Evolutionary conservation across 2,797 vertebrate genomes (phyloP), one percentile per base, ranked within the genome.

Genomic region (Sebastes minor): DNA sequence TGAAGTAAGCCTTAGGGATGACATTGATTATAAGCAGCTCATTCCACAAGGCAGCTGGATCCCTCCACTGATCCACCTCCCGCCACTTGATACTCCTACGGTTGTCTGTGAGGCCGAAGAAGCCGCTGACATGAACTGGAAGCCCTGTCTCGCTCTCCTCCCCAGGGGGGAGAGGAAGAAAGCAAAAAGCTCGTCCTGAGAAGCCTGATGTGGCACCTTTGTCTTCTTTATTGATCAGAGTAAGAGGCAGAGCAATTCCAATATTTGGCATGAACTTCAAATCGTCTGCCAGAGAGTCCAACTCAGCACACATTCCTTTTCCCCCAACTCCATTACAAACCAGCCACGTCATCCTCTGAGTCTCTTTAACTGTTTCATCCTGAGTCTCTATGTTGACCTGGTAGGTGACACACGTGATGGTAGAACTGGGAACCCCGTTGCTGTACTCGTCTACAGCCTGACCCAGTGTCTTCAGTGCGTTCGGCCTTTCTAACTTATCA

Each of bases 91-190:
- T 99, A 94, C 99, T 99, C 82, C 99, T 96, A 13, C 98, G 97
- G 82, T 99, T 99, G 95, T 99, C 98, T 0, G 99, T 99, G 82
- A 99, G 96, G 76, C 99, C 99, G 66, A 99, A 99, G 94, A 99
- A 99, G 27, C 98, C 98, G 20, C 98, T 99, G 78, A 99, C 94
- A 14, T 99, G 99, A 87, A 99, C 98, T 0, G 98, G 98, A 71
- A 99, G 96, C 16, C 99, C 99, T 0, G 98, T 99, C 91, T 96
- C 95, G 63, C 99, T 99, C 89, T 99, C 98, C 86, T 99, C 98
- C 0, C 98, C 98, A 0, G 97, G 97, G 2, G 98, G 98, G 59
- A 99, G 94, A 28, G 99, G 99, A 56, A 99, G 97, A 82, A 99
- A 99, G 88, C 98, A 99, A 94, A 99, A 99, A 0, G 98, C 97